Evolutionary conservation across 2,797 vertebrate species (phyloP), one percentile per base, ranked within the genome.

Genomic region (Sus cebifrons): DNA sequence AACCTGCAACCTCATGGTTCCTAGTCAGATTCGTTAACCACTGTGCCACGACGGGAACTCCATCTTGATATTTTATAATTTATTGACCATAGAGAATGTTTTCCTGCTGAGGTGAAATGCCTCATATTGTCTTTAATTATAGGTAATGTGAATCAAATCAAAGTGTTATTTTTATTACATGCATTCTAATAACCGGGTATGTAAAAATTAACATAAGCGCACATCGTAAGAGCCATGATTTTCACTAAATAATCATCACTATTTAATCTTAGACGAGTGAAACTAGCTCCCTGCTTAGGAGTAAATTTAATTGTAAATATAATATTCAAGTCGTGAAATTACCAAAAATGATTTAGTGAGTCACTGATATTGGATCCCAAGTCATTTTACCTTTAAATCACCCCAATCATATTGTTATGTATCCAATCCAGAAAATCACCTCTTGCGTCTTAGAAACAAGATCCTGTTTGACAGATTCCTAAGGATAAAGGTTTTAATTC

Each of bases 401-500:
- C 3, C 32, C 54, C 23, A 62, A 10, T 29, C 3, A 18, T 13
- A 1, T 64, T 62, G 21, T 14, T 14, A 64, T 73, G 21, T 77
- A 74, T 79, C 2, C 4, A 71, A 29, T 10, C 8, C 40, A 21
- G 62, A 77, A 65, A 49, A 54, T 21, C 83, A 25, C 2, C 25
- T 44, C 18, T 54, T 94, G 68, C 11, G 18, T 87, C 23, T 78
- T 32, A 82, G 67, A 79, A 96, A 67, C 17, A 74, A 82, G 6
- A 86, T 20, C 11, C 20, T 52, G 3, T 74, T 36, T 84, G 70
- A 95, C 89, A 21, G 44, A 94, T 64, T 95, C 23, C 49, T 86
- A 64, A 86, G 67, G 29, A 86, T 58, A 44, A 58, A 79, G 21
- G 9, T 4, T 64, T 97, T 89, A 74, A 89, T 95, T 96, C 60